phyloP scores from a whole-genome alignment of 2,113 vertebrate genomes.

The Vidua chalybeata region DNA sequence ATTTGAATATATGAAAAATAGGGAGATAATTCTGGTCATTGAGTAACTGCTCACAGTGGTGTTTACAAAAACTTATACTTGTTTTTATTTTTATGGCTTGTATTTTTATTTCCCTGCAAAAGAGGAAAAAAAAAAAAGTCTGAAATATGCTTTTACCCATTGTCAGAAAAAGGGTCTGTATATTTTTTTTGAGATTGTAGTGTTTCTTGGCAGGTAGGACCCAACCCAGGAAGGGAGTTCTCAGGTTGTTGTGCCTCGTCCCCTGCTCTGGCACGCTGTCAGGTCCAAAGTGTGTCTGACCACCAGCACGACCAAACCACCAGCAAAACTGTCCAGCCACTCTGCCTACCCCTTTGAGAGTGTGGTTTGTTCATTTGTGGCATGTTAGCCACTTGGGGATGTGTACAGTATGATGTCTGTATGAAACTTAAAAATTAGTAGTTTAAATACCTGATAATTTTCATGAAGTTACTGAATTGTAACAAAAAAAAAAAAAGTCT shows the following conservation, averaged over 20 bases:
- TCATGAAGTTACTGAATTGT: background rate
- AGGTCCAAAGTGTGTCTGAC: background rate
- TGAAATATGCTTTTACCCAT: background rate
- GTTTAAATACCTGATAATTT: background rate
- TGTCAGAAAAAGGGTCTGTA: background rate
- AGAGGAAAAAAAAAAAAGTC: background rate
- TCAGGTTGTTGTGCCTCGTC: rapidly evolving
- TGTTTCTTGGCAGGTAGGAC: background rate
- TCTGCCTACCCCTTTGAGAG: background rate
- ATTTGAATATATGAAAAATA: background rate
- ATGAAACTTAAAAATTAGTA: background rate
- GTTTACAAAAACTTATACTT: background rate
- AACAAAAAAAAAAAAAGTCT: background rate
- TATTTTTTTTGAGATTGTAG: background rate
- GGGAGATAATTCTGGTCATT: background rate
- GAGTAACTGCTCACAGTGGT: background rate
- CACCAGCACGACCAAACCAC: background rate
- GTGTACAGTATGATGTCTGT: background rate
- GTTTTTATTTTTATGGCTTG: background rate
- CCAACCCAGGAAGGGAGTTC: background rate
- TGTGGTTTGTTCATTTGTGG: background rate
- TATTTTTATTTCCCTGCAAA: background rate
- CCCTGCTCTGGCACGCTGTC: background rate
- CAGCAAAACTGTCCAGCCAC: background rate
- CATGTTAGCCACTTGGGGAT: background rate